phyloP scores from a whole-genome alignment of 2,113 vertebrate species.

The Coracopsis vasa region DNA sequence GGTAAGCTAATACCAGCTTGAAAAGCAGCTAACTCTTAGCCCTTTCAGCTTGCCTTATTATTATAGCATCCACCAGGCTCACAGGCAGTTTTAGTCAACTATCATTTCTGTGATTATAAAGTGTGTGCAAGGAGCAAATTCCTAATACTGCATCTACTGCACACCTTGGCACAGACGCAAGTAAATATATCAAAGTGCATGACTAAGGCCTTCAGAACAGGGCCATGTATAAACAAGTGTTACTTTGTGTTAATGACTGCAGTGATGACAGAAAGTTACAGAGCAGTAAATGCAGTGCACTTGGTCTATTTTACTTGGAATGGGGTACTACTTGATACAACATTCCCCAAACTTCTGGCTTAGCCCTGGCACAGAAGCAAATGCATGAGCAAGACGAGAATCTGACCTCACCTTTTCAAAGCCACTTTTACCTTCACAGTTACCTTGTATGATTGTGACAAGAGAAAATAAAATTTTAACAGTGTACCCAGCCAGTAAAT shows the following conservation, averaged over 20 bases:
- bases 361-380: neutral
- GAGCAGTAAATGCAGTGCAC: neutral
- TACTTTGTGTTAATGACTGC: slow-evolving; percentile 36
- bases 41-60: neutral
- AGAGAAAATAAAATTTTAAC: slow-evolving; percentile 41
- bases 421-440: neutral
- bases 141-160: neutral
- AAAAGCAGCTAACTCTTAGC: neutral
- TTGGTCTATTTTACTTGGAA: slow-evolving; percentile 61
- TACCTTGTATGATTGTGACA: neutral
- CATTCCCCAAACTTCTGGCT: neutral
- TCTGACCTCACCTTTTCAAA: slow-evolving; percentile 44
- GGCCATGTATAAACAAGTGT: neutral
- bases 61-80: neutral
- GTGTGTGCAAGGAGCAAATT: neutral
- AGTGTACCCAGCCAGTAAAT: slow-evolving; percentile 6
- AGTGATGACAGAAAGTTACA: slow-evolving; percentile 49
- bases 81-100: neutral
- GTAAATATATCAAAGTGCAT: neutral
- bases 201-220: neutral
- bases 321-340: neutral
- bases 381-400: neutral
- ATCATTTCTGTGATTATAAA: neutral
- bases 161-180: neutral
- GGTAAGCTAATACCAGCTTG: neutral